Conservation (phyloP, 2,888 invertebrate species). For the Drosophila dives region DNA sequence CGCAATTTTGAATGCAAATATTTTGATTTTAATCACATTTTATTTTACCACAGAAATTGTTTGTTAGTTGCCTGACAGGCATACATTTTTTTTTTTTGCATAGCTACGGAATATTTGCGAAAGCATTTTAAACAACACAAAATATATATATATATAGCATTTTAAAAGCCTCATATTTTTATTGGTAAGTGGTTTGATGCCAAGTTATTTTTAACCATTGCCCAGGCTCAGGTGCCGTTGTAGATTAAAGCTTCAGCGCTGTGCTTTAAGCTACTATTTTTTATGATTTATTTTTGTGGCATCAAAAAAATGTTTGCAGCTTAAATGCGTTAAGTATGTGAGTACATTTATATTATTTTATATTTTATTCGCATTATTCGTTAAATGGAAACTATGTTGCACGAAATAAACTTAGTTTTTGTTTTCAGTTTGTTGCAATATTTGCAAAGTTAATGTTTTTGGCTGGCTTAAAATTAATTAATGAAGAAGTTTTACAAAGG, state of each 20-base stretch:
- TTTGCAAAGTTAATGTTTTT: neutral
- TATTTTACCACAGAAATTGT: slow-evolving; percentile 13
- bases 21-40: slow-evolving; percentile 27
- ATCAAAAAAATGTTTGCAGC: slow-evolving; percentile 27
- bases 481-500: neutral
- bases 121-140: slow-evolving; percentile 1
- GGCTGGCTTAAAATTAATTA: neutral
- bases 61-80: slow-evolving; percentile 4
- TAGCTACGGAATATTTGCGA: neutral
- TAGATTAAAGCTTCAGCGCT: slow-evolving; percentile 4
- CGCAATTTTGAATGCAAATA: slow-evolving; percentile 40
- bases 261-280: slow-evolving; percentile 14
- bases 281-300: slow-evolving; percentile 30
- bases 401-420: neutral
- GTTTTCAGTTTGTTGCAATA: neutral
- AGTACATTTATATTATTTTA: neutral
- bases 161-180: slow-evolving; percentile 34
- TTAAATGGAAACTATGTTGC: neutral
- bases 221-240: slow-evolving; percentile 17
- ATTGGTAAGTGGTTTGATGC: neutral
- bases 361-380: neutral
- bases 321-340: neutral
- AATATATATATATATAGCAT: slow-evolving; percentile 6
- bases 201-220: slow-evolving; percentile 47
- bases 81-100: slow-evolving; percentile 3